Evolutionary conservation across 2,888 invertebrate species (phyloP).

Genomic region (Ashinkailepas kermadecensis): DNA sequence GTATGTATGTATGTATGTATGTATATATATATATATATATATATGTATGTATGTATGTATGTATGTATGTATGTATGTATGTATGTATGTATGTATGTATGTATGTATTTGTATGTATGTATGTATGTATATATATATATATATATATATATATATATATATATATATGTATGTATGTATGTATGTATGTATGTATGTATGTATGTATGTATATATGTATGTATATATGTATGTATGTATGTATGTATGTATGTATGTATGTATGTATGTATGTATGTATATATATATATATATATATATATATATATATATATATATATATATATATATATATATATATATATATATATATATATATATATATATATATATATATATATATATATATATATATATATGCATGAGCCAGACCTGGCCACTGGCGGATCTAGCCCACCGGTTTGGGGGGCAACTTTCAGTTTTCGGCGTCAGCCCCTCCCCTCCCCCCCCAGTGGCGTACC

Average conservation of each 20-base stretch:
- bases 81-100: not conserved
- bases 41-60: constrained; percentile 6
- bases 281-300: constrained; percentile 18
- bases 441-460: too few species aligned
- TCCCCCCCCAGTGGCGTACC: too few species aligned
- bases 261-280: constrained; percentile 24
- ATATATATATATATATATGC: too few species aligned
- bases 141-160: constrained; percentile 16
- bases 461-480: too few species aligned
- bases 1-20: constrained; percentile 14
- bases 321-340: too few species aligned
- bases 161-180: constrained; percentile 9
- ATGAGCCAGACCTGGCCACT: too few species aligned
- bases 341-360: too few species aligned
- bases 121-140: constrained; percentile 3
- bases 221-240: constrained; percentile 26
- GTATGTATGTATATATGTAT: constrained; percentile 28
- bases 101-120: too few species aligned
- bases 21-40: not conserved
- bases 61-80: not conserved
- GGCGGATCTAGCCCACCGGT: too few species aligned
- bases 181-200: constrained; percentile 28
- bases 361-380: too few species aligned
- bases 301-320: too few species aligned
- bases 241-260: constrained; percentile 24